These are phyloP conservation scores for Oncorhynchus kisutch DNA, from an alignment of 2,113 vertebrate species.

Conservation along the genomic window DNA sequence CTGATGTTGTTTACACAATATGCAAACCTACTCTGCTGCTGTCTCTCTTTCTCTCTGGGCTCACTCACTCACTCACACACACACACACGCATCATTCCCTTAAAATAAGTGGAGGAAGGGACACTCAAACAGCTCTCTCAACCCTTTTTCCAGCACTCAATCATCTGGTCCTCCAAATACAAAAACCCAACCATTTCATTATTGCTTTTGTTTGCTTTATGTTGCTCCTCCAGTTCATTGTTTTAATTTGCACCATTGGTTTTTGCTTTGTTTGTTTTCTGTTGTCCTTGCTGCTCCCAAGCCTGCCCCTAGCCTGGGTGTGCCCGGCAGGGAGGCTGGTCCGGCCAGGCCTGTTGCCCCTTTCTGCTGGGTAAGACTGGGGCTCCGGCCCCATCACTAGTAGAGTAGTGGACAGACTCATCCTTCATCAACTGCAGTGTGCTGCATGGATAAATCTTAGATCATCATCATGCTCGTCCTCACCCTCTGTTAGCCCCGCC, in stretches of 20 bases:
- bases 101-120: neutral
- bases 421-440: slow-evolving; percentile 2
- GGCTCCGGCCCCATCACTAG: slow-evolving; percentile 31
- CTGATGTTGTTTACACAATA: slow-evolving; percentile 13
- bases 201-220: slow-evolving; percentile 10
- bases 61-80: no score
- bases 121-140: neutral
- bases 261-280: slow-evolving; percentile 36
- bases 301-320: slow-evolving; percentile 67
- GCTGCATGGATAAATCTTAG: neutral
- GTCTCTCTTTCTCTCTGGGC: neutral
- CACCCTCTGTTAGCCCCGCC: neutral
- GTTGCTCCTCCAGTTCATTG: slow-evolving; percentile 3
- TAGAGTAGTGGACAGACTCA: neutral
- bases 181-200: neutral
- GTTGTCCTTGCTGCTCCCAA: slow-evolving; percentile 58
- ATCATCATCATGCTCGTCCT: neutral
- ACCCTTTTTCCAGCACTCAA: neutral
- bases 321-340: slow-evolving; percentile 68
- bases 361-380: slow-evolving; percentile 65
- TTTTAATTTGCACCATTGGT: slow-evolving; percentile 29
- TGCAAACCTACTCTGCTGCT: slow-evolving; percentile 4
- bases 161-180: neutral
- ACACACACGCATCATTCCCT: neutral
- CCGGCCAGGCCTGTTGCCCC: slow-evolving; percentile 71